Evolutionary conservation across 2,113 vertebrate species (phyloP).

Genomic region (Pelecanoides urinatrix): DNA sequence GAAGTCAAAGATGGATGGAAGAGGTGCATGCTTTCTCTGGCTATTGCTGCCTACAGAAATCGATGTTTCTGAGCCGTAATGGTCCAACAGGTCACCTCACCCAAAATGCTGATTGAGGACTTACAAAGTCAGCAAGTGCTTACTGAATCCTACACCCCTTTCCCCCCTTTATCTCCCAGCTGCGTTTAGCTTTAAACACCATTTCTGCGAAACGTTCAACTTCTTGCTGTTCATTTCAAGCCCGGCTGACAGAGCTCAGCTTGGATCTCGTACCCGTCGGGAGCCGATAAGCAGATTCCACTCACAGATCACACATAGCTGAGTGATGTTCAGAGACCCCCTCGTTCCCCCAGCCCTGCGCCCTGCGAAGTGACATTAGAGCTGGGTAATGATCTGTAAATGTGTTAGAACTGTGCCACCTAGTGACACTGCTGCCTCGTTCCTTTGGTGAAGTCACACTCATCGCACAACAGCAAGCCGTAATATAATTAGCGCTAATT

Average conservation of each 20-base stretch:
- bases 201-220: not conserved
- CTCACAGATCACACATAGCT: conserved; percentile 56
- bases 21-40: not conserved
- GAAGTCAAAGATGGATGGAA: not conserved
- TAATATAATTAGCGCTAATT: conserved; percentile 76
- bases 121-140: not conserved
- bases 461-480: conserved; percentile 69
- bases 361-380: conserved; percentile 69
- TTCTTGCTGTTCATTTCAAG: conserved; percentile 55
- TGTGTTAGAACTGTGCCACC: conserved; percentile 81
- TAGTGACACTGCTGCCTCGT: conserved; percentile 72
- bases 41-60: not conserved
- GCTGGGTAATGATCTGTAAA: conserved; percentile 76
- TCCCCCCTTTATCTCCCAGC: not conserved
- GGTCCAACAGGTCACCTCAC: not conserved
- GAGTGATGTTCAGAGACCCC: conserved; percentile 22
- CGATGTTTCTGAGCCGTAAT: rapidly evolving
- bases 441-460: conserved; percentile 69
- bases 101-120: not conserved
- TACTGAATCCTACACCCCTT: not conserved
- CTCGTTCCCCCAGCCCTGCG: conserved; percentile 24
- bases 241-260: conserved; percentile 48
- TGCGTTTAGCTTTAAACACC: not conserved
- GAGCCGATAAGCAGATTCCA: conserved; percentile 30
- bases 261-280: conserved; percentile 20